Evolutionary conservation across 1,140 invertebrate genomes (phyloP).

Genomic region (Drosophila aff.): DNA sequence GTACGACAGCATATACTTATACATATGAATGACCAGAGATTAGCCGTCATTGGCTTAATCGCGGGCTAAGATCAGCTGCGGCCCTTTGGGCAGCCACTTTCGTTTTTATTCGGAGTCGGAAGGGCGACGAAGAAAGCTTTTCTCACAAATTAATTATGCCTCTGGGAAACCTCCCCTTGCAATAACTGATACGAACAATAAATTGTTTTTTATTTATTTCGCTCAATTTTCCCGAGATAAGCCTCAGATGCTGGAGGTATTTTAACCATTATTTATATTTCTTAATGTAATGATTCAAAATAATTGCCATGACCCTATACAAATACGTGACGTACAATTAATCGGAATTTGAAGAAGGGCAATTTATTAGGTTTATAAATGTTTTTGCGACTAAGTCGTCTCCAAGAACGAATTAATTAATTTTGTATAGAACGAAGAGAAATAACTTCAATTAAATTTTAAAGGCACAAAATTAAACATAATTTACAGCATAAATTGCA

Average conservation of each 20-base stretch:
- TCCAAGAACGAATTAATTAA: too few species aligned
- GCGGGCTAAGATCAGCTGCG: conserved; percentile 58
- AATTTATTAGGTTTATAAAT: background rate
- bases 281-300: too few species aligned
- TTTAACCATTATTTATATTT: background rate
- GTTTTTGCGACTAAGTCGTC: background rate
- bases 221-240: conserved; percentile 11
- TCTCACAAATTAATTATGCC: conserved; percentile 73
- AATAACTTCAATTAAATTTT: too few species aligned
- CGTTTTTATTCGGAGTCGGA: conserved; percentile 57
- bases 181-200: conserved; percentile 31
- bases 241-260: conserved; percentile 4
- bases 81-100: conserved; percentile 57
- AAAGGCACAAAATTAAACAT: too few species aligned
- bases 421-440: too few species aligned
- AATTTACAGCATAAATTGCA: too few species aligned
- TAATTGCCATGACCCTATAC: too few species aligned
- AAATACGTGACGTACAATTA: conserved; percentile 1
- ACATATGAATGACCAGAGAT: conserved; percentile 73
- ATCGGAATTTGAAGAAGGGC: conserved; percentile 1
- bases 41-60: conserved; percentile 73
- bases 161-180: conserved; percentile 19
- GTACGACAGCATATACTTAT: conserved; percentile 35
- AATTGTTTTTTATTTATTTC: background rate
- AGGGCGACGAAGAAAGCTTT: conserved; percentile 68